Evolutionary conservation across 2,888 invertebrate species (phyloP).

Genomic region (Hypolimnas misippus): DNA sequence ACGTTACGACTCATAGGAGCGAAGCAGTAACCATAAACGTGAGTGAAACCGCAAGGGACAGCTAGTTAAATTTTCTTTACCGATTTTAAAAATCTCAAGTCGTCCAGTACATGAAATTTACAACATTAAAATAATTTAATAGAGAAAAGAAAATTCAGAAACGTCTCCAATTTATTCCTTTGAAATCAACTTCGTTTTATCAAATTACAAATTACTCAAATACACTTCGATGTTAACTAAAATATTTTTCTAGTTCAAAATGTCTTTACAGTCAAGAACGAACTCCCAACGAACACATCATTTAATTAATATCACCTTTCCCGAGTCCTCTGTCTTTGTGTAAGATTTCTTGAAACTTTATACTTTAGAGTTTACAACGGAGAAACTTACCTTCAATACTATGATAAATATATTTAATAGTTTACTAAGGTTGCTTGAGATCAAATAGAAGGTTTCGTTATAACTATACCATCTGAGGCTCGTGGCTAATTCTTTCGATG

Average conservation of each 20-base stretch:
- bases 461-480: too few species aligned
- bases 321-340: neutral
- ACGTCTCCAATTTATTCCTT: too few species aligned
- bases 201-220: neutral
- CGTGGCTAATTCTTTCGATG: too few species aligned
- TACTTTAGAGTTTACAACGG: neutral
- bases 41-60: too few species aligned
- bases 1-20: too few species aligned
- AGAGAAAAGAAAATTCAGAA: too few species aligned
- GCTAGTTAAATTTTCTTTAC: too few species aligned
- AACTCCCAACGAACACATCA: neutral
- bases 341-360: conserved; percentile 4
- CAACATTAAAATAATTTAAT: too few species aligned
- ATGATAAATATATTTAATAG: neutral
- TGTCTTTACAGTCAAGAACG: neutral
- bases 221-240: neutral
- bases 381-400: neutral
- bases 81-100: too few species aligned
- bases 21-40: too few species aligned
- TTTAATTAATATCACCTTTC: conserved; percentile 1
- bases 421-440: neutral
- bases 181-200: neutral
- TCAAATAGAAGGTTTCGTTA: neutral
- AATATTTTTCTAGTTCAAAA: neutral
- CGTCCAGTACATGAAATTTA: too few species aligned